These are phyloP conservation scores for Syrmaticus mikado DNA, from an alignment of 2,113 vertebrate species.

Conservation along the genomic window DNA sequence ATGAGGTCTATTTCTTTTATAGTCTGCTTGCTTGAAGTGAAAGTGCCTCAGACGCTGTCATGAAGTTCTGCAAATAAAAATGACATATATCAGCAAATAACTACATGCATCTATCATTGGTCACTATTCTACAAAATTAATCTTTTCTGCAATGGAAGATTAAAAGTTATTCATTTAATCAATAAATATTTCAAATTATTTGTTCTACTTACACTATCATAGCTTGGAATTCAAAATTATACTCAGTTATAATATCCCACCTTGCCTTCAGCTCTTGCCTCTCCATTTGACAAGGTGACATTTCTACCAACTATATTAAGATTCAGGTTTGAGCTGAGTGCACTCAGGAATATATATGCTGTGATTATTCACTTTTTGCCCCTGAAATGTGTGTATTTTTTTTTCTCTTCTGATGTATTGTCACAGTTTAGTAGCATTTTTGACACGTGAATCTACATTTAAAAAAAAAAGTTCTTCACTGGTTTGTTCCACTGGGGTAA, in stretches of 20 bases:
- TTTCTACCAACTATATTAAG: not conserved
- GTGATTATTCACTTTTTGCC: not conserved
- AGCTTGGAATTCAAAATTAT: not conserved
- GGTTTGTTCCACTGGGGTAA: not conserved
- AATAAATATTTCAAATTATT: not conserved
- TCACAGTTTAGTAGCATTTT: not conserved
- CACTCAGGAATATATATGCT: not conserved
- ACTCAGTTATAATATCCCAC: not conserved
- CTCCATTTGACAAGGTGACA: not conserved
- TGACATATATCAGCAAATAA: not conserved
- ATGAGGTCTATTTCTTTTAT: not conserved
- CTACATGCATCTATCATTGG: not conserved
- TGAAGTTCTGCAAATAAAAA: not conserved
- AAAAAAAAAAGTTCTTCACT: not conserved
- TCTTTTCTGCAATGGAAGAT: not conserved
- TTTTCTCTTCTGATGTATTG: not conserved
- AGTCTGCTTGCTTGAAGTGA: not conserved
- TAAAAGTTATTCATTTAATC: not conserved
- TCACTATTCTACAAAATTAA: not conserved
- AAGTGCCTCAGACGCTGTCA: not conserved
- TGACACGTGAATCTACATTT: not conserved
- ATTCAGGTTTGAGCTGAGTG: not conserved
- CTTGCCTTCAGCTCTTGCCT: not conserved
- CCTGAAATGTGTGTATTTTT: not conserved
- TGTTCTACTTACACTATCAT: not conserved